Conservation (phyloP, 2,113 vertebrate species). For the Galemys pyrenaicus region DNA sequence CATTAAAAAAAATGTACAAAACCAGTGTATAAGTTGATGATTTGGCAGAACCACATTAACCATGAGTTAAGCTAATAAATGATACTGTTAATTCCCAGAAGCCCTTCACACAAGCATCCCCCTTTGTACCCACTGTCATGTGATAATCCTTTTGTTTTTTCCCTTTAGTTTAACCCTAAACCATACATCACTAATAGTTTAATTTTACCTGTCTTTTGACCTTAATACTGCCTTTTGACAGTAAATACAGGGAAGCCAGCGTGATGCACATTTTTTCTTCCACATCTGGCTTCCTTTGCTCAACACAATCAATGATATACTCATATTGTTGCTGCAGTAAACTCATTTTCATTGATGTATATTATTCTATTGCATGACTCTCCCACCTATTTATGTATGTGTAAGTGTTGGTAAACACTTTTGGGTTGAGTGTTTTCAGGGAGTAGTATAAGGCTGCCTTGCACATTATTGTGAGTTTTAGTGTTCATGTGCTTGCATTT, state of each 20-base stretch:
- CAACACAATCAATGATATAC: background rate
- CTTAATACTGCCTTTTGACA: background rate
- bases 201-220: background rate
- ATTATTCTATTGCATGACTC: no score
- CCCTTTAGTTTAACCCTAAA: background rate
- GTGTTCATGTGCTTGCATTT: no score
- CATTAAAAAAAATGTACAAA: background rate
- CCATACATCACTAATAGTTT: background rate
- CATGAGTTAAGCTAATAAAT: background rate
- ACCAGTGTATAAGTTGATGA: background rate
- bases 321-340: background rate
- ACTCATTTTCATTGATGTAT: background rate
- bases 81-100: background rate
- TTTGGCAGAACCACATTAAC: background rate
- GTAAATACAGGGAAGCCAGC: background rate
- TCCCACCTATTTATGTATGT: background rate
- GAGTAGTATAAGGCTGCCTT: background rate
- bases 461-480: background rate
- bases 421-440: background rate
- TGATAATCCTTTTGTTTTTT: background rate
- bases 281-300: background rate
- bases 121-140: background rate
- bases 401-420: background rate
- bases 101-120: background rate
- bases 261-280: background rate